These are phyloP conservation scores for Poeciliopsis occidentalis DNA, from an alignment of 2,113 vertebrate species.

Conservation along the genomic window DNA sequence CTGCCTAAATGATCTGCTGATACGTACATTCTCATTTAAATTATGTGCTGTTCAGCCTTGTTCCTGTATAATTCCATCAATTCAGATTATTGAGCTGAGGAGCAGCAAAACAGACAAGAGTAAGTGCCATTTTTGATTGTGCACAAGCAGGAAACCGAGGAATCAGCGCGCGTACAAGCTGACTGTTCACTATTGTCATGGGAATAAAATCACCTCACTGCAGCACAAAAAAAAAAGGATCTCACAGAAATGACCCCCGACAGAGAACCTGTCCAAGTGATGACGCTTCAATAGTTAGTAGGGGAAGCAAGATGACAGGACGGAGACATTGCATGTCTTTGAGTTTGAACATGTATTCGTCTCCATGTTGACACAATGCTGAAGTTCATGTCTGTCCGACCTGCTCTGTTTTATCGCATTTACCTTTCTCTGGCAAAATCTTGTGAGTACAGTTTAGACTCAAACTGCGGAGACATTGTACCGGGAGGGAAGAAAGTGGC, in stretches of 20 bases:
- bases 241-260: slow-evolving; percentile 16
- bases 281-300: slow-evolving; percentile 17
- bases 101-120: slow-evolving; percentile 23
- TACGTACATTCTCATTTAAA: too few species aligned
- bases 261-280: slow-evolving; percentile 34
- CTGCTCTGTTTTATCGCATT: slow-evolving; percentile 10
- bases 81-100: slow-evolving; percentile 56
- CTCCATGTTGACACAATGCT: background rate
- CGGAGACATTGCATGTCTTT: slow-evolving; percentile 22
- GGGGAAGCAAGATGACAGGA: slow-evolving; percentile 28
- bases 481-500: slow-evolving; percentile 13
- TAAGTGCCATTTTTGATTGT: slow-evolving; percentile 8
- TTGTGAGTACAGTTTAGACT: slow-evolving; percentile 7
- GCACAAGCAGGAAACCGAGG: slow-evolving; percentile 45
- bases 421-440: slow-evolving; percentile 3
- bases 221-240: slow-evolving; percentile 21
- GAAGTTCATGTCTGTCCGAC: slow-evolving; percentile 13
- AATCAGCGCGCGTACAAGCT: slow-evolving; percentile 38
- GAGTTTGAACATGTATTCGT: slow-evolving; percentile 32
- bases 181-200: slow-evolving; percentile 19
- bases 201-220: slow-evolving; percentile 38
- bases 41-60: background rate
- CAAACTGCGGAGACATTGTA: background rate
- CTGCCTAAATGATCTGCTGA: too few species aligned
- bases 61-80: slow-evolving; percentile 49